Evolutionary conservation across 2,797 vertebrate genomes (phyloP).

Genomic region (Rhyacichthys aspro): DNA sequence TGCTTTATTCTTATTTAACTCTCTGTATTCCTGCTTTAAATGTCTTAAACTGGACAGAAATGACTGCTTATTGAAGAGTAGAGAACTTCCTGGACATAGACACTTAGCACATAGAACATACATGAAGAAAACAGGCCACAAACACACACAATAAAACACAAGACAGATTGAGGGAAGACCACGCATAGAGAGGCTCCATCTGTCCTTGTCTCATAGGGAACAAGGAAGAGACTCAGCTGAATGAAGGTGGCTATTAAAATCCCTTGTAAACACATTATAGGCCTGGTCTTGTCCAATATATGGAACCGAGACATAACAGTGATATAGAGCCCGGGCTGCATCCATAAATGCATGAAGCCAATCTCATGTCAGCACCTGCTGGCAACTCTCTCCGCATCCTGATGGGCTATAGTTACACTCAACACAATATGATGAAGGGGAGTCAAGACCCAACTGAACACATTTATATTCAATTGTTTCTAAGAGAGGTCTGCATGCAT

Average conservation of each 20-base stretch:
- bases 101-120: conserved; percentile 11
- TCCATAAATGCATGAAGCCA: conserved; percentile 68
- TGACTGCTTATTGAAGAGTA: background rate
- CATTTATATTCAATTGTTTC: too few species aligned
- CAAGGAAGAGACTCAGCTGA: conserved; percentile 38
- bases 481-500: too few species aligned
- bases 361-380: conserved; percentile 47
- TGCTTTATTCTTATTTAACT: too few species aligned
- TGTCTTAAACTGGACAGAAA: too few species aligned
- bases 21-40: too few species aligned
- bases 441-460: background rate
- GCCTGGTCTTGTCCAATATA: conserved; percentile 50
- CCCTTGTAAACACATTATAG: conserved; percentile 63
- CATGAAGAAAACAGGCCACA: background rate
- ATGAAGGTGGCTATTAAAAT: conserved; percentile 53
- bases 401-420: conserved; percentile 39
- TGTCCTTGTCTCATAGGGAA: conserved; percentile 47
- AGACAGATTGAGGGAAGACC: conserved; percentile 24
- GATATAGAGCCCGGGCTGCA: conserved; percentile 35
- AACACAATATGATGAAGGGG: conserved; percentile 8
- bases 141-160: conserved; percentile 12
- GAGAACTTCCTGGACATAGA: background rate
- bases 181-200: conserved; percentile 40
- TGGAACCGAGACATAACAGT: conserved; percentile 45
- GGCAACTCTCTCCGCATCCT: conserved; percentile 47